Conservation (phyloP, 2,113 vertebrate genomes). For the Campylomormyrus tamandua region DNA sequence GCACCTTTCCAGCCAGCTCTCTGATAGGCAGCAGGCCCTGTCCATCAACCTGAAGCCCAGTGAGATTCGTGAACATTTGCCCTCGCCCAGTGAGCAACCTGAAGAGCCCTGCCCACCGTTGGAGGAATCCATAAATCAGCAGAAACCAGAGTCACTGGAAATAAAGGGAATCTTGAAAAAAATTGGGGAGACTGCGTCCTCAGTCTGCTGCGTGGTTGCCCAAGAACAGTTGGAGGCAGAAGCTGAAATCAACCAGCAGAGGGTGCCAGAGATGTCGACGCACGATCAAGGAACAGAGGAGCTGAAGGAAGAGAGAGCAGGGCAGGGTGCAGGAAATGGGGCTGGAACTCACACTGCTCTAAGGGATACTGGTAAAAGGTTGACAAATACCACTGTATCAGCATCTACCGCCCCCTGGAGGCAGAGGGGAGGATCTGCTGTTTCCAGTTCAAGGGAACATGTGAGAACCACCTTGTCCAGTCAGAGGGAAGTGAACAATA, state of each 20-base stretch:
- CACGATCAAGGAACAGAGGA: not conserved
- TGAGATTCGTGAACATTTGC: conserved; percentile 47
- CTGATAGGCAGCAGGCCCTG: conserved; percentile 53
- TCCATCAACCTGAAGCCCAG: conserved; percentile 63
- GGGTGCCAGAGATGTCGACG: not conserved
- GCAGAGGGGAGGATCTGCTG: conserved; percentile 44
- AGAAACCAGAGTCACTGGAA: conserved; percentile 33
- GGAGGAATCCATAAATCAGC: conserved; percentile 22
- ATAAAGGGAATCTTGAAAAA: conserved; percentile 65
- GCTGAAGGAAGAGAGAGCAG: not conserved
- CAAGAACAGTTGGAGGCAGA: conserved; percentile 14
- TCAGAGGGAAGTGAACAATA: conserved; percentile 22
- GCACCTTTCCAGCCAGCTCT: conserved; percentile 47
- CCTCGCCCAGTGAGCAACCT: conserved; percentile 15
- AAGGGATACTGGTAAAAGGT: conserved; percentile 20
- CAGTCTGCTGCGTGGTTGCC: no score
- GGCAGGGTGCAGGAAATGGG: not conserved
- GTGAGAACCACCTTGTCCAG: conserved; percentile 20
- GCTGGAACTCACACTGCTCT: not conserved
- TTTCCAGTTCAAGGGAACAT: conserved; percentile 39
- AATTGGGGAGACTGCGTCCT: conserved; percentile 23
- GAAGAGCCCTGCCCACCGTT: not conserved
- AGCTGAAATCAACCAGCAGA: conserved; percentile 36
- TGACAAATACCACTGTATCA: not conserved
- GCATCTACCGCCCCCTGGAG: conserved; percentile 54